These are phyloP conservation scores for Siphlonurus alternatus DNA, from an alignment of 2,888 invertebrate genomes.

Conservation along the genomic window DNA sequence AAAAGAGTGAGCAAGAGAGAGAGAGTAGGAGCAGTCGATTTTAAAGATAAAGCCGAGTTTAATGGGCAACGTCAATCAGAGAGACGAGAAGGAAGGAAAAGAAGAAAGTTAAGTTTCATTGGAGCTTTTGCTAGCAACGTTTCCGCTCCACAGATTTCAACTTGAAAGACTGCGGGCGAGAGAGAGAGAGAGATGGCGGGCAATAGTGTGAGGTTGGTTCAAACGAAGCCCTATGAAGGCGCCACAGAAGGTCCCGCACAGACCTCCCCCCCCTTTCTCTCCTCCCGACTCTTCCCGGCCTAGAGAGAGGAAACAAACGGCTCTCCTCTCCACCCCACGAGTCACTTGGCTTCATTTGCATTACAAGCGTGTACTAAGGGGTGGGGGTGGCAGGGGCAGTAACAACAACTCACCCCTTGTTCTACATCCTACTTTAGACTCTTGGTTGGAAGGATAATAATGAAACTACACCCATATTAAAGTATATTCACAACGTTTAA, in stretches of 20 bases:
- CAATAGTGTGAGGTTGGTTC: slow-evolving; percentile 3
- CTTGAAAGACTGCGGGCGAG: neutral
- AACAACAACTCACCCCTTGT: no score
- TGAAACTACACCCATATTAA: no score
- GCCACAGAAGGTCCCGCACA: neutral
- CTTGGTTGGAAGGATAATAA: no score
- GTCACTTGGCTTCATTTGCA: no score
- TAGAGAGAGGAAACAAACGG: no score
- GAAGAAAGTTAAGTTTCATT: neutral
- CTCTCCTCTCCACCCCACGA: no score
- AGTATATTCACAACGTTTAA: no score
- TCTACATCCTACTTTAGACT: no score
- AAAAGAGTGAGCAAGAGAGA: neutral
- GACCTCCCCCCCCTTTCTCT: neutral
- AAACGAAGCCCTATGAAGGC: neutral
- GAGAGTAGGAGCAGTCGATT: neutral
- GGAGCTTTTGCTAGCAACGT: neutral
- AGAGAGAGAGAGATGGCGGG: slow-evolving; percentile 1
- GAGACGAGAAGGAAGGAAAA: neutral
- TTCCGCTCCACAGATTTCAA: neutral
- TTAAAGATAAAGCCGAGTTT: neutral
- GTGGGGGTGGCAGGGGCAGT: no score
- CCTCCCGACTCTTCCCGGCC: neutral
- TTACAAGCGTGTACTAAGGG: no score
- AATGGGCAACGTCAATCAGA: neutral